These are phyloP conservation scores for Lepidostoma basale DNA, from an alignment of 1,140 invertebrate species.

Conservation along the genomic window DNA sequence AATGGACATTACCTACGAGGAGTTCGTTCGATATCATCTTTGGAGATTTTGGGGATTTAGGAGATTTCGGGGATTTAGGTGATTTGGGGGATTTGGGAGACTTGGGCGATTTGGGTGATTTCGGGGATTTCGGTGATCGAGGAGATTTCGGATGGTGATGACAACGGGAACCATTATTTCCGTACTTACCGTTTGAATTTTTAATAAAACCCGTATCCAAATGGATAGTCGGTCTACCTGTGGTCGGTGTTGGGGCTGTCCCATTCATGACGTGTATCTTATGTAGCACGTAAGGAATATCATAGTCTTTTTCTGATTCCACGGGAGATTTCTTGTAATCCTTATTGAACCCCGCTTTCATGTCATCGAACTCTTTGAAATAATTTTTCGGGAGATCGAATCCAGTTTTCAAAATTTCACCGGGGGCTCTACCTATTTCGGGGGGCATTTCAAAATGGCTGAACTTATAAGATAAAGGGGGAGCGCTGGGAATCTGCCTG, in stretches of 20 bases:
- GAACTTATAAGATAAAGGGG: constrained; percentile 69
- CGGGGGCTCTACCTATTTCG: constrained; percentile 46
- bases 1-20: constrained; percentile 46
- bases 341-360: constrained; percentile 57
- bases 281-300: constrained; percentile 83
- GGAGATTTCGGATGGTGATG: constrained; percentile 65
- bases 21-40: constrained; percentile 55
- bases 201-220: constrained; percentile 52
- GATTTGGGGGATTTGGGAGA: constrained; percentile 63
- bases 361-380: constrained; percentile 64
- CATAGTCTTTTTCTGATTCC: constrained; percentile 61
- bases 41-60: constrained; percentile 58
- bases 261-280: constrained; percentile 84
- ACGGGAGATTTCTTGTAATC: constrained; percentile 50
- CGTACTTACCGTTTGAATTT: constrained; percentile 57
- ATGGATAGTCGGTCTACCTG: constrained; percentile 53
- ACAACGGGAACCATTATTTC: constrained; percentile 54
- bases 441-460: constrained; percentile 70
- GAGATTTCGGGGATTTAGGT: constrained; percentile 65
- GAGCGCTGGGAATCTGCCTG: constrained; percentile 72
- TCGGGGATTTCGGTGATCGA: constrained; percentile 64
- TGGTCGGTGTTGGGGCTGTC: constrained; percentile 67
- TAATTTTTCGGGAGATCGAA: constrained; percentile 67
- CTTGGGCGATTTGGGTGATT: constrained; percentile 64
- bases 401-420: constrained; percentile 57